Evolutionary conservation across 2,888 invertebrate species (phyloP).

Genomic region (Macrosoma leucophasiata): DNA sequence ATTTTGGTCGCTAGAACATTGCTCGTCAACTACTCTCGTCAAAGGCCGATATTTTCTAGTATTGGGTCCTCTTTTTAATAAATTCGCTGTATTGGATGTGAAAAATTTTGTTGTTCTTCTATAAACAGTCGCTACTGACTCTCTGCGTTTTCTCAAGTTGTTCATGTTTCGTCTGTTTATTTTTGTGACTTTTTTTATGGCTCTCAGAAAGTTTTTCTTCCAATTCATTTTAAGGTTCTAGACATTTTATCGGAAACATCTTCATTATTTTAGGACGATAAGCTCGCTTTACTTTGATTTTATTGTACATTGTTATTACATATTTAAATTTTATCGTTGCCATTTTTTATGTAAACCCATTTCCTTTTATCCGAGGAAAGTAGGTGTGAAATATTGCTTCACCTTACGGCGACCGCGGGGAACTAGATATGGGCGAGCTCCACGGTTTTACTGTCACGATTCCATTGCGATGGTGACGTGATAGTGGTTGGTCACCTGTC

Average conservation of each 20-base stretch:
- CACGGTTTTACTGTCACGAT: constrained; percentile 51
- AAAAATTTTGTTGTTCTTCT: constrained; percentile 65
- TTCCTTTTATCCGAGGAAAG: too few species aligned
- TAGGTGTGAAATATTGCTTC: constrained; percentile 30
- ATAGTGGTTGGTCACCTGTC: constrained; percentile 55
- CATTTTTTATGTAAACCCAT: too few species aligned
- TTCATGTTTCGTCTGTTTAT: constrained; percentile 35
- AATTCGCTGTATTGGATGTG: constrained; percentile 48
- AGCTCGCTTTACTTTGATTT: too few species aligned
- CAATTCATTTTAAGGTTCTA: constrained; percentile 29
- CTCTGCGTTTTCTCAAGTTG: constrained; percentile 48
- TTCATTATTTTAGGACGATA: too few species aligned
- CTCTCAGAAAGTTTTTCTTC: constrained; percentile 29
- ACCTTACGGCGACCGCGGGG: constrained; percentile 37
- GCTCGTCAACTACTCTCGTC: constrained; percentile 41
- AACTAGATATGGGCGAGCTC: too few species aligned
- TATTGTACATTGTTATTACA: too few species aligned
- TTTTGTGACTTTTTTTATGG: constrained; percentile 30
- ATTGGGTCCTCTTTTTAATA: constrained; percentile 55
- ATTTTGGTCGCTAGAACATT: constrained; percentile 24
- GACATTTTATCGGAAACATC: too few species aligned
- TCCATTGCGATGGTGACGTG: constrained; percentile 56
- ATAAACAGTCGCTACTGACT: constrained; percentile 61
- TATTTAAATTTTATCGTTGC: too few species aligned
- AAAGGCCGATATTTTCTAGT: constrained; percentile 42